Base-by-base conservation (phyloP, 2,888 invertebrate species). In the Sinelater perroti region DNA sequence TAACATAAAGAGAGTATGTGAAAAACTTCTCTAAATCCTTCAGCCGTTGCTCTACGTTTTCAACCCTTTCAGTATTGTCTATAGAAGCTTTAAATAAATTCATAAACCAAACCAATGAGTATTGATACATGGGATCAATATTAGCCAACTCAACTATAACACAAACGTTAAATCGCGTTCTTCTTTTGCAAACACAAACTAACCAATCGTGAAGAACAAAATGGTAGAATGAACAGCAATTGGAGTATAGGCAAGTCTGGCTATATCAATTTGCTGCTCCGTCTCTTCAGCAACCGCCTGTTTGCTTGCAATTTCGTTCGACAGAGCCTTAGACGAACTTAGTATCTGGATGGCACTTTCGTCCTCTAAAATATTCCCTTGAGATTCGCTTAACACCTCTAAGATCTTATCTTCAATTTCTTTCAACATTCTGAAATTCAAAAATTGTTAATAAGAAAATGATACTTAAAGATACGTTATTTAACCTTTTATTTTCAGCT, bases 91-190 rank as follows among this genome's bases (percentile, higher is more conserved):
- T 88, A 76, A 91, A 97, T 18, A 97, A 82, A 66, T 91, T 90
- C 70, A 97, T 92, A 76, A 95, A 97, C 97, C 97, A 97, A 1
- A 86, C 86, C 67, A 97, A 80, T 0, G 96, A 96, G 77, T 96
- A 97, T 75, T 97, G 96, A 78, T 97, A 97, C 97, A 97, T 97
- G 1, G 96, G 95, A 79, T 97, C 96, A 65, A 97, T 93, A 71
- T 91, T 89, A 3, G 94, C 90, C 71, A 97, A 79, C 56, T 94
- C 91, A 56, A 88, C 91, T 90, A 72, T 46, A 79, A 79, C 6
- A 14, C 10, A 33, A 11, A 1, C 11, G 5, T 3, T 2, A 31
- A 10, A 31, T 10, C 2, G n/a, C 3, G 1, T n/a, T 28, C 44
- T 64, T 60, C 56, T 18, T 46, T 11, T 35, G 13, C 1, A 30